Base-by-base conservation (phyloP, 2,888 invertebrate genomes). In the Pecten maximus region DNA sequence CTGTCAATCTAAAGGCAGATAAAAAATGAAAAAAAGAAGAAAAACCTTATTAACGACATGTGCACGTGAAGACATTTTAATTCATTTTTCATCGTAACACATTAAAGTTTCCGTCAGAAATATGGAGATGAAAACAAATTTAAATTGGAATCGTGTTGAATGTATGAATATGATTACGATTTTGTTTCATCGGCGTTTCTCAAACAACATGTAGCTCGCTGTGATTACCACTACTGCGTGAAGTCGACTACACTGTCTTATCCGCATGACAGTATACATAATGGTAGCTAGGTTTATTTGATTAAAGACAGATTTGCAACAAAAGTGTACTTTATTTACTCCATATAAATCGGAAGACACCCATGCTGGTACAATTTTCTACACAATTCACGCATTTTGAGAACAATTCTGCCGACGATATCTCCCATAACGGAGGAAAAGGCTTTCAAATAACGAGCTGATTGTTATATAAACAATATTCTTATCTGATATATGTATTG, bases 81-180 rank as follows among this genome's bases (percentile, higher is more conserved):
- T 35, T 35, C 28, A 74, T 74, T 74, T 74, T 16, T 35, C 74
- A 74, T 74, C 60, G 28, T 74, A 12, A n/a, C 3, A 74, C n/a
- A 74, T 74, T 74, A 74, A 74, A 35, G 74, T 35, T 28, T 15
- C 28, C 35, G 74, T 74, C 74, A 74, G 54, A 74, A 74, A 74
- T 74, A 74, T 74, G 28, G 74, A 74, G 74, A 74, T 74, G 74
- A 28, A 74, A 74, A 74, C 74, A 74, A 10, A 74, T 74, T 74
- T 28, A 15, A 74, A 74, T 74, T 74, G 6, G 12, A 74, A 74
- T 74, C 10, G 74, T 28, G 35, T 35, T 74, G 74, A 74, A 74
- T 74, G 35, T 74, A 74, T 74, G 74, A 74, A 74, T 74, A 74
- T 28, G 28, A 28, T 74, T 74, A 74, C 10, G 10, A 12, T 54